A percentile compares a stretch with the other conserved stretches of the same genome.
Evolutionary conservation across 1,140 invertebrate genomes (phyloP).

Genomic region (Microplitis demolitor): DNA sequence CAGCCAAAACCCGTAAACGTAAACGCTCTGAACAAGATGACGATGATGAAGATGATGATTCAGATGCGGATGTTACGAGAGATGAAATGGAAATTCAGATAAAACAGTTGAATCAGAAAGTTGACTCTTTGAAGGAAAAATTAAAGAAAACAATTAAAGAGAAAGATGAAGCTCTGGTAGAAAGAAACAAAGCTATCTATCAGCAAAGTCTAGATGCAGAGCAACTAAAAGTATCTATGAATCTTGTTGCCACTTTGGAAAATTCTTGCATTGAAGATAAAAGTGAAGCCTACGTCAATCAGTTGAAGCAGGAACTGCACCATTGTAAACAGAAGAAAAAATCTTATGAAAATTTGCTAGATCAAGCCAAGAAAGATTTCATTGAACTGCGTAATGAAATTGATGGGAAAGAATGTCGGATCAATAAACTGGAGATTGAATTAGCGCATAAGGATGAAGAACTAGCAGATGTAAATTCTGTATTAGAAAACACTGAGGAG

Average conservation of each 20-base stretch:
- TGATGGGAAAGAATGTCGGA: not conserved
- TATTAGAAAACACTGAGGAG: not conserved
- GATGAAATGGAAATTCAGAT: constrained; percentile 44
- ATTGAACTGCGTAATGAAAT: not conserved
- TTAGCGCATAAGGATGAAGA: not conserved
- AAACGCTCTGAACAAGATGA: constrained; percentile 7
- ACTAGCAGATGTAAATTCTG: not conserved
- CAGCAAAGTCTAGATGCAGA: constrained; percentile 41
- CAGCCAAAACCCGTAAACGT: constrained; percentile 34
- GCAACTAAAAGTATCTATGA: constrained; percentile 43
- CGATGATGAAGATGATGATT: constrained; percentile 11
- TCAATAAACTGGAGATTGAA: not conserved
- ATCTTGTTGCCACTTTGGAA: constrained; percentile 37
- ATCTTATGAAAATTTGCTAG: not conserved
- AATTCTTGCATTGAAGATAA: constrained; percentile 28
- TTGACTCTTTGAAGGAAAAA: constrained; percentile 39
- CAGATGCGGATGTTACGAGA: constrained; percentile 4
- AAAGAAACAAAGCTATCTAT: constrained; percentile 44
- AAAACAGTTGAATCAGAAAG: constrained; percentile 35
- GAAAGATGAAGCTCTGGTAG: constrained; percentile 37
- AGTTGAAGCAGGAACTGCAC: constrained; percentile 39
- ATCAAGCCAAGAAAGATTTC: not conserved
- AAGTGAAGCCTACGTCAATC: constrained; percentile 37
- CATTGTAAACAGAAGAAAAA: constrained; percentile 30
- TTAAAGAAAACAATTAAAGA: constrained; percentile 41